A percentile compares a stretch with the other conserved stretches of the same genome.
Conservation (phyloP, 2,113 vertebrate species). For the Aldabrachelys gigantea region DNA sequence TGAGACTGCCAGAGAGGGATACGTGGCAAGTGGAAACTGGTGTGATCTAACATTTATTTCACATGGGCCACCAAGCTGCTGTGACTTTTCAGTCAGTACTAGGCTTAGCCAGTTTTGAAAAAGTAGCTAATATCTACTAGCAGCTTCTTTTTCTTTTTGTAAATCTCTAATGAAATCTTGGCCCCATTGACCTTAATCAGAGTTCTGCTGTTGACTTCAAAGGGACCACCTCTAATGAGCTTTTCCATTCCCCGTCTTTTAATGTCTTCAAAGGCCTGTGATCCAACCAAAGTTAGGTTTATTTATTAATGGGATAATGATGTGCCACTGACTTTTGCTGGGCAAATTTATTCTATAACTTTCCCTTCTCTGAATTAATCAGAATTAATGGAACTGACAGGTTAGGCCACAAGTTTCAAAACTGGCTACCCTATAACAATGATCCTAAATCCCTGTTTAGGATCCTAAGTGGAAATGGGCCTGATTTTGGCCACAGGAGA, state of each 20-base stretch:
- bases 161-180: not conserved
- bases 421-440: not conserved
- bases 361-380: not conserved
- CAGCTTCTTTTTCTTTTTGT: not conserved
- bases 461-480: not conserved
- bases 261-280: not conserved
- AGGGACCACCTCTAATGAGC: not conserved
- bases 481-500: not conserved
- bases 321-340: not conserved
- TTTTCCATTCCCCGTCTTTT: not conserved
- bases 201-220: not conserved
- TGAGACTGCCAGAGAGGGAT: not conserved
- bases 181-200: not conserved
- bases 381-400: not conserved
- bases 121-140: not conserved
- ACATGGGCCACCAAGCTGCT: not conserved
- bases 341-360: not conserved
- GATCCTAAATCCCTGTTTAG: not conserved
- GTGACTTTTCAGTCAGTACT: not conserved
- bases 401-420: not conserved
- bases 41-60: not conserved
- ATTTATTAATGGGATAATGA: not conserved
- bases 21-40: not conserved
- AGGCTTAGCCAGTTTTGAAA: not conserved
- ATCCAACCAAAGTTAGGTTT: not conserved